phyloP scores from a whole-genome alignment of 2,113 vertebrate species.

The Tragelaphus strepsiceros region DNA sequence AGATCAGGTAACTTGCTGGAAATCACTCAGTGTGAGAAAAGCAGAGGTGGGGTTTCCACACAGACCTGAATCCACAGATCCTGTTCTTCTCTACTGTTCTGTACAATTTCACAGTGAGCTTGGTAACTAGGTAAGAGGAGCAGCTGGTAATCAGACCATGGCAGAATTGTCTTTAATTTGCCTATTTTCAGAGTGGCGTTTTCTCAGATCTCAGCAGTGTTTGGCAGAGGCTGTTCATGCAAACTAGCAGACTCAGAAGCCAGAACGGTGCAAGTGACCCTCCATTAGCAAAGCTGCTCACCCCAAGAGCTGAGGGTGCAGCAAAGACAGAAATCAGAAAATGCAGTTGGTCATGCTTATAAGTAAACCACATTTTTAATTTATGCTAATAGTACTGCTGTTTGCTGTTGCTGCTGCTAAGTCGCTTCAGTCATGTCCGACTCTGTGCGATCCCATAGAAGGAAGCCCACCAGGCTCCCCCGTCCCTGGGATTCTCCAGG shows the following conservation, averaged over 20 bases:
- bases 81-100: not conserved
- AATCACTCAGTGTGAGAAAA: not conserved
- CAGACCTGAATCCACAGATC: not conserved
- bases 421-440: too few relatives aligned
- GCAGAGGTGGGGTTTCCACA: not conserved
- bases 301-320: not conserved
- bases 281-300: not conserved
- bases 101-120: not conserved
- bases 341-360: not conserved
- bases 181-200: not conserved
- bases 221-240: not conserved
- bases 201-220: not conserved
- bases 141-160: not conserved
- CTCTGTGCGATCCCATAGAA: too few relatives aligned
- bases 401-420: not conserved
- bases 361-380: constrained; percentile 29
- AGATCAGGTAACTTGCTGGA: not conserved
- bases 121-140: not conserved
- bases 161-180: not conserved
- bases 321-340: not conserved
- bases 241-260: not conserved
- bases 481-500: too few relatives aligned
- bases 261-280: not conserved
- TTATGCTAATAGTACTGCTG: not conserved
- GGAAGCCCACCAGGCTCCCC: too few relatives aligned